Evolutionary conservation across 2,888 invertebrate genomes (phyloP), one percentile per base, ranked within the genome.

Genomic region (Eledona agricola): DNA sequence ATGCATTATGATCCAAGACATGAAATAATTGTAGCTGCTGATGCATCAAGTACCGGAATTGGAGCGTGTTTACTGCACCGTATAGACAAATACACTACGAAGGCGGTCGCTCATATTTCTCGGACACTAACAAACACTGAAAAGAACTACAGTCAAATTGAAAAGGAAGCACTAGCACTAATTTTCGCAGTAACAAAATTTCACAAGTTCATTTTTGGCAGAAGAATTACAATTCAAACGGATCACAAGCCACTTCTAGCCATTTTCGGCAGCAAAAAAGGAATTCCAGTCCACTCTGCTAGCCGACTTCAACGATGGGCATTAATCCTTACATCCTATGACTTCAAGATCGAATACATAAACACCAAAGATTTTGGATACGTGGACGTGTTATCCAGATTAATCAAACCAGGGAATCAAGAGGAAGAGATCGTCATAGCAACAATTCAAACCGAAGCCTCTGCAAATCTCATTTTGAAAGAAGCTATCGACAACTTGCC

Each of bases 81-180:
- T n/a, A n/a, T n/a, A n/a, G n/a, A n/a, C n/a, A n/a, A n/a, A n/a
- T n/a, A n/a, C n/a, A n/a, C n/a, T n/a, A n/a, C n/a, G n/a, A n/a
- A n/a, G n/a, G n/a, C 32, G 2, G 10, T 67, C 7, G 55, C 34
- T 4, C 66, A 54, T 58, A 65, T 60, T 7, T 67, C 45, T 26
- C 23, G 51, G 12, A 31, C 38, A 28, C 16, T 55, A 51, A 55
- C 46, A 11, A 19, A 31, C 22, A 45, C 28, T 5, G 49, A 45
- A 32, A 22, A 25, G 17, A 57, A 54, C 23, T 50, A 51, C 20
- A 34, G 16, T 1, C 38, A 38, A 20, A 55, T 47, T 15, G 49
- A 57, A 19, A 55, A 55, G 28, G 51, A 56, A 32, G n/a, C 29
- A 51, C 9, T 59, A 10, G 60, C 59, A 1, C 46, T 58, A 7